phyloP scores from a whole-genome alignment of 1,140 invertebrate genomes.

The Eufriesea mexicana region DNA sequence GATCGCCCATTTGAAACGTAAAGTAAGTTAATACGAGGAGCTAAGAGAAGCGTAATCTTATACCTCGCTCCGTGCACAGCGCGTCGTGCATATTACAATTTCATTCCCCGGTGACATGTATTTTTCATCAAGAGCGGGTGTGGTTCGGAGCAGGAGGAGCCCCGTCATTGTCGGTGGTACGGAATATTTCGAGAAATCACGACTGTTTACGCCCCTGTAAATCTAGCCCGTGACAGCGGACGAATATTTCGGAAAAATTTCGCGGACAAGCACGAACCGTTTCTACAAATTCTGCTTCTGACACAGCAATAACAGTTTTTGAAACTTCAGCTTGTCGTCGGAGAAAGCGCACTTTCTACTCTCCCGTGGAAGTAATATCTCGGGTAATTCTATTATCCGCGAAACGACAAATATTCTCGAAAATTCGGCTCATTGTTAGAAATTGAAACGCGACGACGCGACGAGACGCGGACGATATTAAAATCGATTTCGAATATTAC shows the following conservation, averaged over 20 bases:
- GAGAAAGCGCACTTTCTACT: background rate
- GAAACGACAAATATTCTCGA: background rate
- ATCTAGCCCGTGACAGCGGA: background rate
- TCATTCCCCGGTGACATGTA: background rate
- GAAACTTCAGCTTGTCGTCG: background rate
- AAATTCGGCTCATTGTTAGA: background rate
- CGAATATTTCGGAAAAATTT: conserved; percentile 13
- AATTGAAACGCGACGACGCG: background rate
- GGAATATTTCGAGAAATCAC: background rate
- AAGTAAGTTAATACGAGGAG: background rate
- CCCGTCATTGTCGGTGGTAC: background rate
- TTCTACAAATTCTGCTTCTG: conserved; percentile 8
- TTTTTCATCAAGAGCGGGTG: background rate
- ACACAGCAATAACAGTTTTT: conserved; percentile 22
- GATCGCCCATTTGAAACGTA: background rate
- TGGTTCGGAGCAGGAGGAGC: background rate
- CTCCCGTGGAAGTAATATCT: no score
- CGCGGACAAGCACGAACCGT: background rate
- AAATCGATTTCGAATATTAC: background rate
- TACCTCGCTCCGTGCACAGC: no score
- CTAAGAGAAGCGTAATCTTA: background rate
- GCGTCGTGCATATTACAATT: background rate
- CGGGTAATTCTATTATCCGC: background rate
- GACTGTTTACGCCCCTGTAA: background rate
- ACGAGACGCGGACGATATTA: background rate